phyloP scores from a whole-genome alignment of 2,797 vertebrate genomes.

The Ctenosaura bakeri region DNA sequence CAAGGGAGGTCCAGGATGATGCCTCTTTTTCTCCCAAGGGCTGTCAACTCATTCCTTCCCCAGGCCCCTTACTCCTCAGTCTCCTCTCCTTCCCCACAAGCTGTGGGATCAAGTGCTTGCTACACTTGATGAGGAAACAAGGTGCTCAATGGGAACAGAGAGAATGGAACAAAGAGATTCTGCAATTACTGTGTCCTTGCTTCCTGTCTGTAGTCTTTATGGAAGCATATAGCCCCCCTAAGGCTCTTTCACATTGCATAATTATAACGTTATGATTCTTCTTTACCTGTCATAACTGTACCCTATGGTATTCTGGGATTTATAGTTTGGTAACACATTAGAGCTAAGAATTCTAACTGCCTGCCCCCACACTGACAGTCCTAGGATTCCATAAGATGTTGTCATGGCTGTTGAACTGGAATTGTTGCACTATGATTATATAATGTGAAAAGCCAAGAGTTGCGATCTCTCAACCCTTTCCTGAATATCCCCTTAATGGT shows the following conservation, averaged over 20 bases:
- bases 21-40: neutral
- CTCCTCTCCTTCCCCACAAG: neutral
- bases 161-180: neutral
- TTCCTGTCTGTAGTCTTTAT: neutral
- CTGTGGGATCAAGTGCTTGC: neutral
- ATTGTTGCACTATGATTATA: too few relatives aligned
- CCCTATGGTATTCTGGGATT: too few relatives aligned
- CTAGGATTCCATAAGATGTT: too few relatives aligned
- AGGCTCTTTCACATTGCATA: too few relatives aligned
- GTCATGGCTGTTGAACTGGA: too few relatives aligned
- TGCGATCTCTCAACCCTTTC: conserved; percentile 5
- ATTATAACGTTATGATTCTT: too few relatives aligned
- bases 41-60: neutral
- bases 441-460: too few relatives aligned
- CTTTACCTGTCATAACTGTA: too few relatives aligned
- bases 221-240: neutral
- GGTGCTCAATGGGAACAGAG: neutral
- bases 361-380: too few relatives aligned
- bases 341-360: too few relatives aligned
- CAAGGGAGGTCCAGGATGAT: neutral
- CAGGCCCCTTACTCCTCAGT: neutral
- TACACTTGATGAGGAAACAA: neutral
- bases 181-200: neutral
- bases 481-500: too few relatives aligned
- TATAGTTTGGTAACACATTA: too few relatives aligned